Base-by-base conservation (phyloP, 2,113 vertebrate species). In the Spermophilus dauricus region DNA sequence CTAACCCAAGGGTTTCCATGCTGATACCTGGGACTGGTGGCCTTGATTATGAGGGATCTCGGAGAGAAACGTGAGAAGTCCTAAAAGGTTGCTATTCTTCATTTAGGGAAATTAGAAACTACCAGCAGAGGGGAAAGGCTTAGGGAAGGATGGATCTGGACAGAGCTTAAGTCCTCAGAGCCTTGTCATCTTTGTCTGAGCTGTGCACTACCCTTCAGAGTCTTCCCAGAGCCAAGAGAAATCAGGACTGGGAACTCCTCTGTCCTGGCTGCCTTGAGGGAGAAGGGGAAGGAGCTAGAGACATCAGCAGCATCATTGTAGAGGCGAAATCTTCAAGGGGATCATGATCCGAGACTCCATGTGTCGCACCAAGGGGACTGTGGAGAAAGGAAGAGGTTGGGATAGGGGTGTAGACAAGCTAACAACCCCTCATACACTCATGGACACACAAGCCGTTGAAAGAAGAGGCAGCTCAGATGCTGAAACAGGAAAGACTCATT, bases 271-370 rank as follows among this genome's bases (percentile, higher is more conserved):
- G 67, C 39, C 85, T 77, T 73, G 51, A 77, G 48, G 93, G 63
- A 63, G 70, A 65, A 48, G 58, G 65, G 83, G 76, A 53, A 82
- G 51, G 82, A 84, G 58, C 61, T 22, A 34, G 89, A 80, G 58
- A 53, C 58, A n/a, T 34, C 10, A 1, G 82, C 89, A 48, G 58
- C 67, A 0, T 99, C 98, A 99, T 91, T 99, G 99, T 88, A 99
- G 98, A 13, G 99, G 99, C 0, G 99, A 99, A 96, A 99, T 99
- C 98, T 99, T 99, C 97, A 99, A 99, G 3, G 99, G 99, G 70
- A 99, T 99, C 99, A 99, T 99, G 95, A 99, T 99, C 92, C 99
- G 99, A 0, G 99, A 99, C 94, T 99, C 99, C 99, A 99, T 99
- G 97, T 98, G 99, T 87, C 99, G 99, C 84, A 99, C 99, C 96